These are phyloP conservation scores for Cephus pulcher DNA, from an alignment of 2,888 invertebrate species.

Conservation along the genomic window DNA sequence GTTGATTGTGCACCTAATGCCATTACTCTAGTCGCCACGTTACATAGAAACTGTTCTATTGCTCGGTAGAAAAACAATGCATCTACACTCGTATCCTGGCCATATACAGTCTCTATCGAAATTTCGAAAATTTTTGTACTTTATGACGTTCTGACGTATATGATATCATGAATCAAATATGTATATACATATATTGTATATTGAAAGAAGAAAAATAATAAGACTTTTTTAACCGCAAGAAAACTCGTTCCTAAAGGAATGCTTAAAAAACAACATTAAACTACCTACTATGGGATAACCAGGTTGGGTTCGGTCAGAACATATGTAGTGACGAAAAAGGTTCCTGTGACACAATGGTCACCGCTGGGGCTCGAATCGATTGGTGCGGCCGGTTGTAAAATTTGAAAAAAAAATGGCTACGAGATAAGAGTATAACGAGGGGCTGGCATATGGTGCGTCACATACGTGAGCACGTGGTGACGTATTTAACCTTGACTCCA, in stretches of 20 bases:
- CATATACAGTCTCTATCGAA: background rate
- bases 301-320: background rate
- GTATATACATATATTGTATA: too few relatives aligned
- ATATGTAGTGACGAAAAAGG: background rate
- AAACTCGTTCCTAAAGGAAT: background rate
- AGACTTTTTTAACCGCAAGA: too few relatives aligned
- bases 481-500: conserved; percentile 19
- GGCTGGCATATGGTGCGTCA: background rate
- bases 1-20: conserved; percentile 61
- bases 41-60: background rate
- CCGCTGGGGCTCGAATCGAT: background rate
- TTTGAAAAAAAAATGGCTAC: conserved; percentile 19
- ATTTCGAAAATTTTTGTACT: background rate
- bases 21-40: conserved; percentile 37
- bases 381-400: conserved; percentile 5
- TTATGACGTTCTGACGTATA: background rate
- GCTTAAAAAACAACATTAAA: background rate
- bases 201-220: too few relatives aligned
- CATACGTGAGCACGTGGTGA: conserved; percentile 11
- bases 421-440: conserved; percentile 9
- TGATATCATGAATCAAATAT: background rate
- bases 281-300: background rate
- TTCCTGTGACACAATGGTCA: background rate
- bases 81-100: background rate
- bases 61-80: background rate